Evolutionary conservation across 1,140 invertebrate genomes (phyloP), one percentile per base, ranked within the genome.

Genomic region (Ephestia elutella): DNA sequence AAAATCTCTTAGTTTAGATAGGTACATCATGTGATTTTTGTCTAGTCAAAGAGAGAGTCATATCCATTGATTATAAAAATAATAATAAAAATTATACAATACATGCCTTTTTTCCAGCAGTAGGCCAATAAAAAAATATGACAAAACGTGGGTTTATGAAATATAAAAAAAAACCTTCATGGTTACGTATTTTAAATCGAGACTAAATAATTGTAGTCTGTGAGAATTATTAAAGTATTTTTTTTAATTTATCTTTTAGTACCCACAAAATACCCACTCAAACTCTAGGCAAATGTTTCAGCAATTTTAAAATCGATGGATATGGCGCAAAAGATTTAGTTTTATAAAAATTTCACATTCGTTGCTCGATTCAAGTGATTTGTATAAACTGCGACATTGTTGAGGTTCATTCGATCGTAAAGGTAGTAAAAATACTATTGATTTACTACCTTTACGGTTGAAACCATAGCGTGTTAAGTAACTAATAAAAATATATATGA

Each of bases 311-410:
- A 15, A 15, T 44, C n/a, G 13, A 44, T 44, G 38, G 38, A 44
- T 15, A 44, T 15, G 5, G 3, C 38, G n/a, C 13, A 44, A 15
- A 44, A 44, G 15, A 44, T 44, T 44, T 55, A 38, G 19, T 55
- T 55, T 55, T 55, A 44, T 15, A 44, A 44, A 44, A 15, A 15
- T 10, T 44, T 38, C 54, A 55, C 54, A 18, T 55, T 44, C 15
- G 56, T 57, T 49, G 56, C 54, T 49, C 15, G 30, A 32, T 32
- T 32, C 9, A 32, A 32, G 30, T 11, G 30, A 35, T 56, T 28
- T 30, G 44, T 57, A 49, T 25, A 56, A 56, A 49, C 55, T 38
- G 55, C 55, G 44, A 57, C 48, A 49, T 50, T 57, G 56, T 57
- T 57, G 56, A 50, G 44, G 50, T 30, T 50, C 20, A n/a, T 55